Evolutionary conservation across 2,113 vertebrate genomes (phyloP).

Genomic region (Lepus timidus): DNA sequence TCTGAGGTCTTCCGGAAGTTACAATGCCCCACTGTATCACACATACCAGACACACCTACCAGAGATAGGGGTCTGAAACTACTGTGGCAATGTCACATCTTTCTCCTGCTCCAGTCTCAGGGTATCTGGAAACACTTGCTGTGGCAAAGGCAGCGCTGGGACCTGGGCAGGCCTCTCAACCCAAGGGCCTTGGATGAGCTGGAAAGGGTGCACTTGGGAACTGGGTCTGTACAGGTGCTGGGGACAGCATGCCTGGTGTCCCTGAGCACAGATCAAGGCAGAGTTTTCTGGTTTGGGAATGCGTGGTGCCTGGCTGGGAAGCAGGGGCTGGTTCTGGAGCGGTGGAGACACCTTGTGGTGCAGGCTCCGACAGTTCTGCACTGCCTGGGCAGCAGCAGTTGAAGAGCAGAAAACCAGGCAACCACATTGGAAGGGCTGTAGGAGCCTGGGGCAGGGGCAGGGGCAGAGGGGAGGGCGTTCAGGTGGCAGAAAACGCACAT

Average conservation of each 20-base stretch:
- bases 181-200: background rate
- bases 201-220: background rate
- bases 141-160: background rate
- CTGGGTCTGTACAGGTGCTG: background rate
- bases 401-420: background rate
- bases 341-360: background rate
- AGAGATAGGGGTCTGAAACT: no score
- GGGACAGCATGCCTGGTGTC: background rate
- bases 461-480: background rate
- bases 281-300: background rate
- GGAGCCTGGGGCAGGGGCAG: background rate
- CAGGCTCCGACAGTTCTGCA: background rate
- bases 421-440: background rate
- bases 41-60: no score
- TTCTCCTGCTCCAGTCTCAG: background rate
- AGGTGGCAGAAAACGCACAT: rapidly evolving
- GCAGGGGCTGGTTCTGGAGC: background rate
- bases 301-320: background rate
- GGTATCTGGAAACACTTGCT: background rate
- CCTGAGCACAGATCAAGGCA: background rate
- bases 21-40: rapidly evolving
- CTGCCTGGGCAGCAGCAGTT: no score
- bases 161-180: background rate
- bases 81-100: background rate
- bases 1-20: background rate